Evolutionary conservation across 2,797 vertebrate species (phyloP), one percentile per base, ranked within the genome.

Genomic region (Yasuhikotakia modesta): DNA sequence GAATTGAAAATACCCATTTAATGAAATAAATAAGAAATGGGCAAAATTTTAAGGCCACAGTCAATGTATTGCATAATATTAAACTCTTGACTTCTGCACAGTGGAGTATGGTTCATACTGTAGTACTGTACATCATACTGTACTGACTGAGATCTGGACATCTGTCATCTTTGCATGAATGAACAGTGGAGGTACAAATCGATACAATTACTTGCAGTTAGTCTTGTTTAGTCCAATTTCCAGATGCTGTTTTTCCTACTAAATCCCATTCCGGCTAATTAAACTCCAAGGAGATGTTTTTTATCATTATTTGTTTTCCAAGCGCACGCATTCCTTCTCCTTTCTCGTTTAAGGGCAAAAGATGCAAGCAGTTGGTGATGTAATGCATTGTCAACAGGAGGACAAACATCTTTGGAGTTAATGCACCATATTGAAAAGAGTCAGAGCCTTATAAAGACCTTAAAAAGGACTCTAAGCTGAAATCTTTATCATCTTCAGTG

Each of bases 371-470:
- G 14, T 43, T 43, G 39, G 39, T 77, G 75, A 61, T 19, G 74
- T 69, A 69, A 60, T 50, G 27, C 75, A 39, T 77, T 60, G 55
- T 70, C 66, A 69, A 77, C 1, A 27, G 45, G 66, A 77, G 55
- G 27, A 69, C 30, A 70, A 77, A 61, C 75, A 50, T 50, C 24
- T 48, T 24, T 24, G 16, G 55, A 57, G 65, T 77, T 61, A 61
- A 77, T 77, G 75, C 53, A 60, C 66, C 45, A 52, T 77, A 27
- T 45, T 68, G 39, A 69, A 60, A 69, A 43, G 10, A 43, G 39
- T 43, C 27, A 52, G 58, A 61, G 45, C 66, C 66, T 77, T 77
- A 61, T 77, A 70, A 77, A 70, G 65, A 77, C 24, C n/a, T n/a
- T n/a, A n/a, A n/a, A 76, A 67, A 76, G 22, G 30, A 52, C 6